These are phyloP conservation scores for Canis aureus DNA, from an alignment of 2,113 vertebrate species.

Conservation along the genomic window DNA sequence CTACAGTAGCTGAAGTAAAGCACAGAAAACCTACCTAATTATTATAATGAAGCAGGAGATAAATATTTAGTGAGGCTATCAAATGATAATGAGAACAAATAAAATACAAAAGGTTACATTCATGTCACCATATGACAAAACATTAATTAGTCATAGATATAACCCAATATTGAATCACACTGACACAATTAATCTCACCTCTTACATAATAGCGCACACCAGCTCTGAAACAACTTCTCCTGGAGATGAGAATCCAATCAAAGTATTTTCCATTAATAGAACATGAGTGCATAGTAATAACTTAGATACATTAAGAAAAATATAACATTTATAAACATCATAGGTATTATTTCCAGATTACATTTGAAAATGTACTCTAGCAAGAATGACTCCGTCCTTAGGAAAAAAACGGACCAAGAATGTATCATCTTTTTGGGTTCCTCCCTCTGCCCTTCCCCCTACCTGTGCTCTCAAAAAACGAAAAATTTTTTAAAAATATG, in stretches of 20 bases:
- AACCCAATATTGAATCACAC: neutral
- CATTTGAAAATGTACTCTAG: neutral
- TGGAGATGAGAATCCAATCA: constrained; percentile 96
- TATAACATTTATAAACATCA: neutral
- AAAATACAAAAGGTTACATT: neutral
- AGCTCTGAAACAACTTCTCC: constrained; percentile 97
- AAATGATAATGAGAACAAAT: constrained; percentile 10
- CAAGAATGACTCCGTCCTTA: neutral
- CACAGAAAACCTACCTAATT: neutral
- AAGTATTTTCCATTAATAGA: constrained; percentile 95
- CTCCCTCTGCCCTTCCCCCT: no score
- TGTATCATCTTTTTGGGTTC: neutral
- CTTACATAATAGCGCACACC: constrained; percentile 97
- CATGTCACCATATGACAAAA: neutral
- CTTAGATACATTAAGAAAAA: constrained; percentile 87
- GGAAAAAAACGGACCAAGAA: neutral
- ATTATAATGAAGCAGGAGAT: neutral
- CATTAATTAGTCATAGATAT: neutral
- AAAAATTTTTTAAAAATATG: neutral
- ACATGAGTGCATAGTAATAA: constrained; percentile 94
- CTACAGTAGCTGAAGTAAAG: neutral
- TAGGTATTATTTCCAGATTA: neutral
- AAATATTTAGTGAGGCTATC: neutral
- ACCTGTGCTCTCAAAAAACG: no score
- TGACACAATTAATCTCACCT: constrained; percentile 88